Base-by-base conservation (phyloP, 2,113 vertebrate genomes). In the Hemibagrus wyckioides region DNA sequence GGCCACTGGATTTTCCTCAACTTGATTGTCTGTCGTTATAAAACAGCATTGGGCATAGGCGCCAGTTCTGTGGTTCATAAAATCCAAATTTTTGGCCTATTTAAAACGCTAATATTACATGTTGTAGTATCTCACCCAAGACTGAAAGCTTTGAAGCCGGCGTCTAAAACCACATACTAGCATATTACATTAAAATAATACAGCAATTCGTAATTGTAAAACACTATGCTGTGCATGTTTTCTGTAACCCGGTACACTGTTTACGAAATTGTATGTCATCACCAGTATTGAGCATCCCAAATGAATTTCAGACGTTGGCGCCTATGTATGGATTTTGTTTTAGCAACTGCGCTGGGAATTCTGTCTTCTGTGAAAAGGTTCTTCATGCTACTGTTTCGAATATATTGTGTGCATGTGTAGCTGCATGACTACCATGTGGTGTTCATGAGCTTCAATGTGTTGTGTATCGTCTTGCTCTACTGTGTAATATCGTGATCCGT, bases 341-440 rank as follows among this genome's bases (percentile, higher is more conserved):
- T 44, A 83, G 23, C 54, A 81, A 63, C 52, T 84, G 59, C 30
- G 11, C 80, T 87, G 76, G 63, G 36, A 81, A 79, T 50, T 59
- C 69, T 75, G n/a, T 41, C 56, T 36, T 87, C 61, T 73, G 63
- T 59, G 77, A 71, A 77, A 50, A 65, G 71, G 21, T 84, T 52
- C 80, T 86, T 59, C 61, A 65, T 71, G 85, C 83, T 89, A 75
- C 71, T 50, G 57, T 71, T 86, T 83, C 15, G 59, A 80, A 71
- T 89, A 76, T 54, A 82, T 80, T 86, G 83, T 89, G 52, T 89
- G 91, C 90, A 88, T 92, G 91, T 86, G 71, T 44, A 87, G 85
- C 88, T 90, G 90, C 89, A 90, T 92, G 89, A 48, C 82, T 57
- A 76, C 86, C 59, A 25, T 87, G 17, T 90, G 65, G 80, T 91